Base-by-base conservation (phyloP, 2,113 vertebrate species). In the Bos indicus region DNA sequence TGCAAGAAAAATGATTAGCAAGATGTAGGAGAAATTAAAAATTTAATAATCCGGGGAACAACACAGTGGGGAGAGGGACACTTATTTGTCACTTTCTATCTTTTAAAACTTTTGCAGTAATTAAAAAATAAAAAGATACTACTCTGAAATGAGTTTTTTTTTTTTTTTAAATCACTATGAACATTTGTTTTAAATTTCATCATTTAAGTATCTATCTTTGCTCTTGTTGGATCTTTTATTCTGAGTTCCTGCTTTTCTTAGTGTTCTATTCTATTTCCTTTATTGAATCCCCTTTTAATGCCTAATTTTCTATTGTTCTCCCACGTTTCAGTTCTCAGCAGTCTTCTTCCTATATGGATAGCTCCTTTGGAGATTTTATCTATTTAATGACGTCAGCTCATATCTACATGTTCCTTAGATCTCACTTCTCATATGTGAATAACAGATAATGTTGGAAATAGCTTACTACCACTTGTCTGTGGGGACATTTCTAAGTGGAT, bases 1-100 rank as follows among this genome's bases (percentile, higher is more conserved):
- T 52, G 11, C n/a, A 90, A 92, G n/a, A 90, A 94, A 97, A 96
- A 95, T 48, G 3, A 62, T 80, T 96, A 48, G 6, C 86, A 86
- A 89, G 71, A 87, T 87, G 56, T 6, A 85, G 51, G 59, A 91
- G 14, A 91, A 91, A 93, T 57, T 52, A 87, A 80, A 90, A 26
- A 87, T 74, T 80, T 88, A 96, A 64, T 33, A 87, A 8, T 92
- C 16, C 9, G 94, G n/a, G 40, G 23, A 95, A 93, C 15, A 94
- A 90, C 5, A 16, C 6, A 36, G 64, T 57, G 21, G 48, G 59
- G 4, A 97, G 16, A 64, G 30, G 2, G 17, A 15, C 8, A 90
- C 2, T 52, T 89, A 56, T 8, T 40, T 86, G 82, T 92, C 86
- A 84, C 6, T 94, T 81, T 62, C 40, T 94, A 74, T 25, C 40